Evolutionary conservation across 53 echinoderm and acorn worm species (phyloP), one percentile per base, ranked within the genome.

Genomic region (Temnopleurus reevesii): DNA sequence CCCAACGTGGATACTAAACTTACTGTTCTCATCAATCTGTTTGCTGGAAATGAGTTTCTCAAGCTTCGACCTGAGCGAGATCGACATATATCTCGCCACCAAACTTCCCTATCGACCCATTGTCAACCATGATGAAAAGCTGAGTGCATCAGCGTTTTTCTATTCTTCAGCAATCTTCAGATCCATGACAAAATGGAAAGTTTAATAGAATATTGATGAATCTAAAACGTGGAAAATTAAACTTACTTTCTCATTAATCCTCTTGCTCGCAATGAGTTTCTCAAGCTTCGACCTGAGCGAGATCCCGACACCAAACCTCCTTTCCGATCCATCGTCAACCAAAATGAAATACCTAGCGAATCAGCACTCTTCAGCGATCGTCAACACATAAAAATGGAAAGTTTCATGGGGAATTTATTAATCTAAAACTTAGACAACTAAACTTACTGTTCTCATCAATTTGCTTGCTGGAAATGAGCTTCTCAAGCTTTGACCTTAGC

Each of bases 71-170:
- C 98, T 87, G 8, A 97, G 92, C 13, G 90, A 47, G 24, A 97
- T n/a, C n/a, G n/a, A n/a, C n/a, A n/a, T n/a, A 77, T n/a, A n/a
- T 93, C 55, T 97, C 98, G 44, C 91, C 95, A 17, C 98, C 98
- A 55, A 90, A 95, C 55, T 95, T 90, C 18, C 90, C 91, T 23
- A 92, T 81, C 2, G 95, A 93, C 1, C 98, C 98, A 65, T 97
- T 85, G 33, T 97, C 98, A 0, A 97, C 98, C 34, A 97, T 71
- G 26, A 97, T 93, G 89, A 97, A 97, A 85, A 95, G 98, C n/a
- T n/a, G n/a, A n/a, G n/a, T n/a, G n/a, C n/a, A n/a, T n/a, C n/a
- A n/a, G n/a, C n/a, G n/a, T n/a, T n/a, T n/a, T n/a, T n/a, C n/a
- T n/a, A n/a, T n/a, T n/a, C n/a, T n/a, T n/a, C n/a, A n/a, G n/a